A percentile compares a stretch with the other conserved stretches of the same genome.
Conservation (phyloP, 1,140 invertebrate genomes). For the Theocolax elegans region DNA sequence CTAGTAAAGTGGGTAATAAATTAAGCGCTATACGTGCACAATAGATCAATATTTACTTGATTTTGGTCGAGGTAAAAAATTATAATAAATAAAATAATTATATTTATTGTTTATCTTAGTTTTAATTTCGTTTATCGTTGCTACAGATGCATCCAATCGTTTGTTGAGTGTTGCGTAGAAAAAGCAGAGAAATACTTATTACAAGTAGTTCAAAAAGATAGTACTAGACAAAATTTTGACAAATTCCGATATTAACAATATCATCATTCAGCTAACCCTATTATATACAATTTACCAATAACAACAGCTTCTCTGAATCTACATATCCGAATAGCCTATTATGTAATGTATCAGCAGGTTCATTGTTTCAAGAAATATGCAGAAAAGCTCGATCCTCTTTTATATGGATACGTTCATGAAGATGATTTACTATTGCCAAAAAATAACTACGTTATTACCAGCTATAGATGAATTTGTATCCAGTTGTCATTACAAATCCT, state of each 20-base stretch:
- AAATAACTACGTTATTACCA: background rate
- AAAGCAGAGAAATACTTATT: no score
- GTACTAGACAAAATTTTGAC: background rate
- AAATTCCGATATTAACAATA: background rate
- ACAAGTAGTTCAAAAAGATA: background rate
- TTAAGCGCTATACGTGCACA: background rate
- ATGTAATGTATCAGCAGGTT: background rate
- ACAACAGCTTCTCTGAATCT: background rate
- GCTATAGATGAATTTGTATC: background rate
- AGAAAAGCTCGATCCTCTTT: background rate
- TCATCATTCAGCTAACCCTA: background rate
- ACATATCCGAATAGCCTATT: background rate
- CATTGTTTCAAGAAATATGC: background rate
- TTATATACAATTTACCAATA: background rate
- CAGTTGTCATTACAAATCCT: background rate
- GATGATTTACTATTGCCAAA: background rate
- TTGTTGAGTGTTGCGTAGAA: no score
- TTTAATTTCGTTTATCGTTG: no score
- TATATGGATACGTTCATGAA: background rate
- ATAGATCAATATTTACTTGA: background rate
- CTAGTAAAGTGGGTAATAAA: constrained; percentile 17
- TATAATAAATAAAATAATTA: no score
- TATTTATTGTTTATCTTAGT: no score
- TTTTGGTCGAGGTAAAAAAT: no score
- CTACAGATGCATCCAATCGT: no score